phyloP scores from a whole-genome alignment of 2,113 vertebrate species.

The Macheiramphus alcinus region DNA sequence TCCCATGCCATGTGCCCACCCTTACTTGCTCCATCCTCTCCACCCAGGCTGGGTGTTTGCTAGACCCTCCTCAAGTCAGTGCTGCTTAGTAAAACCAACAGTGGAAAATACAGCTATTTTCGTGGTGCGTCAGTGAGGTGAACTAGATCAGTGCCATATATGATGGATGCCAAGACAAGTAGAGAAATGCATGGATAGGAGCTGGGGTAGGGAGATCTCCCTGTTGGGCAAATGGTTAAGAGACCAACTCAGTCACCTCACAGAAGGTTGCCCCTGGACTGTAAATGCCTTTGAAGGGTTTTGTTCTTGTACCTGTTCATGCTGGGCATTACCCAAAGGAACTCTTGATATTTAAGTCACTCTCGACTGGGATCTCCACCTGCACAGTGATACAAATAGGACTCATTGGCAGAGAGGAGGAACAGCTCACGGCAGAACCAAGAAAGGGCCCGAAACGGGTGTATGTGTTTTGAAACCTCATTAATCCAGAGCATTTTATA shows the following conservation, averaged over 20 bases:
- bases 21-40: background rate
- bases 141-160: rapidly evolving
- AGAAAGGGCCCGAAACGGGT: background rate
- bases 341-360: background rate
- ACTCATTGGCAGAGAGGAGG: background rate
- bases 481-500: slow-evolving; percentile 21
- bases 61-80: background rate
- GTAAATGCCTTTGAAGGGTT: background rate
- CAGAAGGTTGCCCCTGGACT: background rate
- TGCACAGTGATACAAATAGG: background rate
- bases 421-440: background rate
- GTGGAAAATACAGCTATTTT: background rate
- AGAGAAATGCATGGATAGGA: background rate
- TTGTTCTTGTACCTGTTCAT: background rate
- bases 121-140: background rate
- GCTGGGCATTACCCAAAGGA: background rate
- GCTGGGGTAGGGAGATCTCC: background rate
- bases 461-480: background rate
- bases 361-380: background rate
- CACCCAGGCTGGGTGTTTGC: background rate
- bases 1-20: background rate
- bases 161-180: background rate
- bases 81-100: background rate
- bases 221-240: background rate
- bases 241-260: background rate